A percentile compares a stretch with the other conserved stretches of the same genome.
These are phyloP conservation scores for Siniperca undulata DNA, from an alignment of 2,797 vertebrate genomes.

Conservation along the genomic window DNA sequence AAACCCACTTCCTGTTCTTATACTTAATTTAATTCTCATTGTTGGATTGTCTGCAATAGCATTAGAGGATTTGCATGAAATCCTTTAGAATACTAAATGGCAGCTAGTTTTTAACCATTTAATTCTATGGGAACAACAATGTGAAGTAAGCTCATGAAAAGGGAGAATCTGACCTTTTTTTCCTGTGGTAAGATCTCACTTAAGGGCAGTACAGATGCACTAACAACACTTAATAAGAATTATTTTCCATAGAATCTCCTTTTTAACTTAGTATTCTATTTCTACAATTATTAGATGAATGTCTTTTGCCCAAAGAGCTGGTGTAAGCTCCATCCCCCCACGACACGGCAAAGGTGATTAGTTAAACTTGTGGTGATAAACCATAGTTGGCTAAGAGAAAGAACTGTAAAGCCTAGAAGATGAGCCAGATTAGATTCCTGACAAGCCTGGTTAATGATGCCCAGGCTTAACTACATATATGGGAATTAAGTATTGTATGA, in stretches of 20 bases:
- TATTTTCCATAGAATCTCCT: not conserved
- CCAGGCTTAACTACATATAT: slow-evolving; percentile 56
- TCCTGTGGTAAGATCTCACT: not conserved
- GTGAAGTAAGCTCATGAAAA: not conserved
- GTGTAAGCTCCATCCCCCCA: not conserved
- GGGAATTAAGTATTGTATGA: slow-evolving; percentile 62
- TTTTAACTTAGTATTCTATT: not conserved
- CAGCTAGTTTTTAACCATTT: not conserved
- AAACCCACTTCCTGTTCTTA: not conserved
- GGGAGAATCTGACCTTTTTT: not conserved
- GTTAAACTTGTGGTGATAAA: slow-evolving; percentile 43
- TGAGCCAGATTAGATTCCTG: slow-evolving; percentile 51
- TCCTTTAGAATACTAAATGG: not conserved
- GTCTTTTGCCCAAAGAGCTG: not conserved
- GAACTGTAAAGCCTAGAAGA: slow-evolving; percentile 39
- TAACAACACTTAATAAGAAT: not conserved
- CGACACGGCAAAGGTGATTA: slow-evolving; percentile 1
- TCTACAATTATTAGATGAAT: not conserved
- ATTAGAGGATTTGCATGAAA: not conserved
- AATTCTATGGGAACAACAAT: not conserved
- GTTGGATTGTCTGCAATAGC: not conserved
- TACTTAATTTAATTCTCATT: not conserved
- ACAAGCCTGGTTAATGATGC: slow-evolving; percentile 65
- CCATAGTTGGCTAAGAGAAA: slow-evolving; percentile 21
- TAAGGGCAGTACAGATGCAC: not conserved